phyloP scores from a whole-genome alignment of 2,888 invertebrate species.

The Pharmacophagus antenor region DNA sequence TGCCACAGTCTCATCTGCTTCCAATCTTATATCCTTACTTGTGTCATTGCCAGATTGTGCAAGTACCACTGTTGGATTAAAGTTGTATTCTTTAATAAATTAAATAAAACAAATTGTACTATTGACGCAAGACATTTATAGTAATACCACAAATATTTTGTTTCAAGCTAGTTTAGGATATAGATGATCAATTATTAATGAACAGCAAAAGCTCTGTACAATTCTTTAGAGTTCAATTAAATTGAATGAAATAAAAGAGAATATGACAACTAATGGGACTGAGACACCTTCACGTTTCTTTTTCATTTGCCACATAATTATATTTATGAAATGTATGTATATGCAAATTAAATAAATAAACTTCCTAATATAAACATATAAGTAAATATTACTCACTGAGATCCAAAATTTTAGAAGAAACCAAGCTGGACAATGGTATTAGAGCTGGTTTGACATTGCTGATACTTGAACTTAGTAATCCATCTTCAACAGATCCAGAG shows the following conservation, averaged over 20 bases:
- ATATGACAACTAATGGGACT: too few relatives aligned
- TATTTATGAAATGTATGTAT: background rate
- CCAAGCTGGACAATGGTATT: slow-evolving; percentile 62
- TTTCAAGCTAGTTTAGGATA: too few relatives aligned
- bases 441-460: slow-evolving; percentile 54
- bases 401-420: slow-evolving; percentile 66
- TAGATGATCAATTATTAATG: too few relatives aligned
- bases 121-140: too few relatives aligned
- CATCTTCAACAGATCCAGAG: slow-evolving; percentile 51
- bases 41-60: slow-evolving; percentile 80
- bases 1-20: slow-evolving; percentile 54
- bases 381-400: slow-evolving; percentile 56
- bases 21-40: slow-evolving; percentile 46
- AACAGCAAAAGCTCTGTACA: too few relatives aligned
- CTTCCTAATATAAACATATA: background rate
- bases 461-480: slow-evolving; percentile 51
- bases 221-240: too few relatives aligned
- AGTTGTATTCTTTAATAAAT: background rate
- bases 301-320: background rate
- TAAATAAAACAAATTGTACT: background rate
- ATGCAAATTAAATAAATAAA: too few relatives aligned
- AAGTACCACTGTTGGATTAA: slow-evolving; percentile 58
- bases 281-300: too few relatives aligned
- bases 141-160: too few relatives aligned
- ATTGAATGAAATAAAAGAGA: too few relatives aligned